phyloP scores from a whole-genome alignment of 2,888 invertebrate genomes.

The Nebria brevicollis region DNA sequence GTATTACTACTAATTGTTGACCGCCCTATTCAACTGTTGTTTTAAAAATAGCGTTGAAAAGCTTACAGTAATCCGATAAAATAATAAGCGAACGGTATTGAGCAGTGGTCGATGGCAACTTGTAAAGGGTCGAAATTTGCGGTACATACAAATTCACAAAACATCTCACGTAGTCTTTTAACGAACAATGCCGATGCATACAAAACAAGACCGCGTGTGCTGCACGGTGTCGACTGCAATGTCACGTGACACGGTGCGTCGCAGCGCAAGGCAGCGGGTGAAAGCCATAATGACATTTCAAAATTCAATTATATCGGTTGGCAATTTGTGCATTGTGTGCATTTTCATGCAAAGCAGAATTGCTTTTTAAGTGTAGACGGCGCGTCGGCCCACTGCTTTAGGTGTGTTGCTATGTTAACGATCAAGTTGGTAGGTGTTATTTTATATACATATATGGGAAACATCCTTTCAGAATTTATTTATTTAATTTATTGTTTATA shows the following conservation, averaged over 20 bases:
- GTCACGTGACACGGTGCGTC: neutral
- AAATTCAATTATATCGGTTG: slow-evolving; percentile 16
- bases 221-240: neutral
- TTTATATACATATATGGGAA: neutral
- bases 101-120: neutral
- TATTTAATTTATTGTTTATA: no score
- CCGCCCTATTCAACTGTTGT: no score
- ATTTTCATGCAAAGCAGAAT: neutral
- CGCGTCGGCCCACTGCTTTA: neutral
- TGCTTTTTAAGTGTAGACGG: neutral
- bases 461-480: neutral
- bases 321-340: neutral
- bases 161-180: slow-evolving; percentile 9
- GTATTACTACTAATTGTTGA: no score
- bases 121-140: neutral
- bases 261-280: neutral
- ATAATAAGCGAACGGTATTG: neutral
- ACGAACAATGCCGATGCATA: slow-evolving; percentile 7
- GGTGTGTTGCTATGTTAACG: slow-evolving; percentile 3
- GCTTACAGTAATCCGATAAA: neutral
- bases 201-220: neutral
- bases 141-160: neutral
- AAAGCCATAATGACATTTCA: slow-evolving; percentile 18
- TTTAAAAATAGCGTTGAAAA: neutral
- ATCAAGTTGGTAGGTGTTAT: neutral